Evolutionary conservation across 2,113 vertebrate genomes (phyloP).

Genomic region (Tetraodon nigroviridis): DNA sequence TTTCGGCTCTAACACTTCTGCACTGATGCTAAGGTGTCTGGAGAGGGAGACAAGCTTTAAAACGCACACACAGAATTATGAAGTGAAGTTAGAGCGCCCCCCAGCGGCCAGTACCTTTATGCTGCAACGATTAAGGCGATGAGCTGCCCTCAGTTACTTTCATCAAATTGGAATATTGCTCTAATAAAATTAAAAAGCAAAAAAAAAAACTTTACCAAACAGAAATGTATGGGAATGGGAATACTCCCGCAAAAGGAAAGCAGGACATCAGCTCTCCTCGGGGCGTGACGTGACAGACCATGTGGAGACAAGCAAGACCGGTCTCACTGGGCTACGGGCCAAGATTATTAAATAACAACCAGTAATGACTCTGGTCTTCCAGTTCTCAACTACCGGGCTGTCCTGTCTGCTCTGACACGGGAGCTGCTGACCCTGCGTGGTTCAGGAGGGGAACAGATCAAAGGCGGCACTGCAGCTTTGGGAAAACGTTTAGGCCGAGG

Average conservation of each 20-base stretch:
- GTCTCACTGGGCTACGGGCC: slow-evolving; percentile 1
- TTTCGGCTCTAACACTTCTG: slow-evolving; percentile 59
- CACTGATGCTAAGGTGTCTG: slow-evolving; percentile 69
- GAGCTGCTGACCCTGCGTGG: slow-evolving; percentile 79
- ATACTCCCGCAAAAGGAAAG: slow-evolving; percentile 7
- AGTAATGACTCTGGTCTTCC: slow-evolving; percentile 1
- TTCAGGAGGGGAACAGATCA: slow-evolving; percentile 80
- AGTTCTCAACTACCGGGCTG: slow-evolving; percentile 13
- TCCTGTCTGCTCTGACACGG: slow-evolving; percentile 68
- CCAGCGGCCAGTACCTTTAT: slow-evolving; percentile 55
- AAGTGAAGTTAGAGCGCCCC: slow-evolving; percentile 69
- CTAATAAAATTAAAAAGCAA: background rate
- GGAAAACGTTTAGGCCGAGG: slow-evolving; percentile 94
- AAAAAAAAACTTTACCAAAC: background rate
- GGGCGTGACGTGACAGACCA: slow-evolving; percentile 12
- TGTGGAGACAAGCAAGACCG: slow-evolving; percentile 17
- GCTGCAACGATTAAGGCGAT: slow-evolving; percentile 3
- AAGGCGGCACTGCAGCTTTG: slow-evolving; percentile 85
- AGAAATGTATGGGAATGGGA: background rate
- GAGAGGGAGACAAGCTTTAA: slow-evolving; percentile 62
- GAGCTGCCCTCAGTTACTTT: slow-evolving; percentile 13
- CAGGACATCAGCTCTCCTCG: background rate
- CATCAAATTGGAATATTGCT: background rate
- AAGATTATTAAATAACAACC: slow-evolving; percentile 21
- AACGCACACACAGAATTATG: slow-evolving; percentile 18